Evolutionary conservation across 2,888 invertebrate genomes (phyloP).

Genomic region (Onthophagus sagittarius): DNA sequence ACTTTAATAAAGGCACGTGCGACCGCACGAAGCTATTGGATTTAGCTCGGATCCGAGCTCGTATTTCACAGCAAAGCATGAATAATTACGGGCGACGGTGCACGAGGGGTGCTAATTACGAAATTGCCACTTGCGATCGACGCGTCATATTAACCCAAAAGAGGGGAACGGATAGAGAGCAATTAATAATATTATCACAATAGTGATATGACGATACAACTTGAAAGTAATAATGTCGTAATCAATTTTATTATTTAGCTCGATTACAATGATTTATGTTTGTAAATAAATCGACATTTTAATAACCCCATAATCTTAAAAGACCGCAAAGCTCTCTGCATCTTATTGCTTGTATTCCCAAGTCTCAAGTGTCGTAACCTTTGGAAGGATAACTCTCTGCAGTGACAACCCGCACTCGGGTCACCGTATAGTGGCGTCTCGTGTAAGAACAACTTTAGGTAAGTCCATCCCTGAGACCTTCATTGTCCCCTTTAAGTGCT

Average conservation of each 20-base stretch:
- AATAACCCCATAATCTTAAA: neutral
- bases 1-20: neutral
- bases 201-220: no score
- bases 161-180: neutral
- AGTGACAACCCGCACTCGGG: neutral
- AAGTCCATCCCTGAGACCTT: neutral
- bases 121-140: neutral
- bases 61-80: neutral
- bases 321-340: neutral
- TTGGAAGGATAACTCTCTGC: neutral
- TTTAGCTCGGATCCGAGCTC: neutral
- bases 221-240: no score
- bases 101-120: neutral
- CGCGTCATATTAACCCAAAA: neutral
- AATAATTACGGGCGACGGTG: neutral
- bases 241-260: no score
- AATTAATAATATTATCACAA: neutral
- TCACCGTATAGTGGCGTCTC: neutral
- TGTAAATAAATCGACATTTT: no score
- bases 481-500: neutral
- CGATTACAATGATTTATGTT: neutral
- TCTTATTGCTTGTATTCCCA: neutral
- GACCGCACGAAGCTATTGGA: conserved; percentile 5
- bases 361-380: neutral
- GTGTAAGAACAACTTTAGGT: neutral